These are phyloP conservation scores for Leptinotarsa lineolata DNA, from an alignment of 1,140 invertebrate species.

Conservation along the genomic window DNA sequence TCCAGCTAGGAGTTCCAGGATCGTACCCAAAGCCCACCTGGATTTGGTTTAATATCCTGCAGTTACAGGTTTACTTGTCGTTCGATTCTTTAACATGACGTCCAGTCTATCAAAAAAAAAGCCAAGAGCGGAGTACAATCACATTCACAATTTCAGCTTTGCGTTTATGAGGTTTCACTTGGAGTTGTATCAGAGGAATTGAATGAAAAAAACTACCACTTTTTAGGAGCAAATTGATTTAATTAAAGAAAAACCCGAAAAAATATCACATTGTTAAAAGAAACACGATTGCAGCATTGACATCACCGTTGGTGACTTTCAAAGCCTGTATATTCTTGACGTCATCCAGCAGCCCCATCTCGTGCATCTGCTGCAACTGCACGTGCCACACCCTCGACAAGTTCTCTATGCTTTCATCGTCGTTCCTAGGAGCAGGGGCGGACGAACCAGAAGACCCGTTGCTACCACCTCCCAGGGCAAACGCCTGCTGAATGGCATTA, in stretches of 20 bases:
- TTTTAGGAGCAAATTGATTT: too few relatives aligned
- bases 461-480: constrained; percentile 51
- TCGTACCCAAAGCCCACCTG: too few relatives aligned
- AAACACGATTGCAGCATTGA: constrained; percentile 84
- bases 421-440: background rate
- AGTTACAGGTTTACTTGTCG: too few relatives aligned
- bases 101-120: too few relatives aligned
- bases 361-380: constrained; percentile 82
- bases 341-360: constrained; percentile 86
- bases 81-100: too few relatives aligned
- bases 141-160: too few relatives aligned
- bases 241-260: background rate
- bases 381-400: constrained; percentile 44
- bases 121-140: too few relatives aligned
- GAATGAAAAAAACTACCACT: too few relatives aligned
- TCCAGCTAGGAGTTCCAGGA: too few relatives aligned
- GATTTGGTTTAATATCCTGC: too few relatives aligned
- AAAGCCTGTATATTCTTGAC: constrained; percentile 83
- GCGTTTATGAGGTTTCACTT: too few relatives aligned
- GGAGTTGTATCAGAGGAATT: too few relatives aligned
- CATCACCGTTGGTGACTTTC: constrained; percentile 79
- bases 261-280: constrained; percentile 59
- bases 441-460: constrained; percentile 17
- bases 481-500: constrained; percentile 63
- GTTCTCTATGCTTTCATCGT: constrained; percentile 32